Evolutionary conservation across 2,797 vertebrate species (phyloP), one percentile per base, ranked within the genome.

Genomic region (Pseudochaenichthys georgianus): DNA sequence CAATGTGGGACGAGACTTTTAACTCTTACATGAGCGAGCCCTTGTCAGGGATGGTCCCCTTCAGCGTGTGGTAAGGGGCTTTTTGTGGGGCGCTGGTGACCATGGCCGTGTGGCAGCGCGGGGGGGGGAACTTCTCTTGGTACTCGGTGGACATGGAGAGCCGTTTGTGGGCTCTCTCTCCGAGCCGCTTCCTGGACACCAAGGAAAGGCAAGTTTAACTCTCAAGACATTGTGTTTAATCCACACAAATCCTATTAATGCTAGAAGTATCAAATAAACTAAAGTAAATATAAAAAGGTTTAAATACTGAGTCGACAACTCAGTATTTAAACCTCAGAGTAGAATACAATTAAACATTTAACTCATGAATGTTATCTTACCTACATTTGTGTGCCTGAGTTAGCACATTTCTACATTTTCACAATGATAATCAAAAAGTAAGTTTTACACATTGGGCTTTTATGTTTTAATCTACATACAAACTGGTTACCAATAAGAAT

Each of bases 91-190:
- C 41, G 13, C 45, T 17, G 0, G 31, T 5, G 50, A 63, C 1
- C 4, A 65, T 3, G 0, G 54, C 0, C 0, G 3, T 31, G 47
- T 62, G 11, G 42, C 38, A 21, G 50, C 9, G 9, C 0, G 76
- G 75, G 8, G 47, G 48, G 1, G 31, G n/a, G 63, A 84, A 93
- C 58, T 47, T 83, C 7, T 83, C 83, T 81, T 78, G 85, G 73
- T 92, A 89, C 75, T 92, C 87, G 3, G 89, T 92, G 64, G 54
- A 66, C 58, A 71, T 68, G 51, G 42, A 4, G 52, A 13, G 3
- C 13, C 9, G n/a, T 3, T 47, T 23, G 12, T 38, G 77, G 8
- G 41, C 13, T 51, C 31, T 82, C 43, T 31, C 51, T 51, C 46
- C n/a, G 2, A 4, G 9, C 1, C 45, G 65, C 23, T 31, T 73